Evolutionary conservation across 2,888 invertebrate species (phyloP).

Genomic region (Papilio gigon): DNA sequence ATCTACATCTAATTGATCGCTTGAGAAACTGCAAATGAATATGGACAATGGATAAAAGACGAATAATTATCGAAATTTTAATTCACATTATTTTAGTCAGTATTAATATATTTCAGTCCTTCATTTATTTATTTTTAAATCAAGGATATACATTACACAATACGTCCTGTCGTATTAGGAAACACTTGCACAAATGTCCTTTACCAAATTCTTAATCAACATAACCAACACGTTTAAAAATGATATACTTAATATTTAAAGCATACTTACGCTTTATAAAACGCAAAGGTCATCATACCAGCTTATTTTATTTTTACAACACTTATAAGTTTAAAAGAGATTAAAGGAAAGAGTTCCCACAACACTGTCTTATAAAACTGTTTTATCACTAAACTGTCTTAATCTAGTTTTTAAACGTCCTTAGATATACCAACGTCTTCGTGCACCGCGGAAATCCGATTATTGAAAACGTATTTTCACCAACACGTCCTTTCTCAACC

Average conservation of each 20-base stretch:
- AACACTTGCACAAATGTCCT: background rate
- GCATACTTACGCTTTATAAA: constrained; percentile 33
- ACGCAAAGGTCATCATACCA: background rate
- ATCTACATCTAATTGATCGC: background rate
- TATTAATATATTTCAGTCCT: background rate
- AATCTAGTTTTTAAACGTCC: background rate
- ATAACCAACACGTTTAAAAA: too few relatives aligned
- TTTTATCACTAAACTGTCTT: background rate
- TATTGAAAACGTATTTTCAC: constrained; percentile 1
- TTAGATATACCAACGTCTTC: constrained; percentile 9
- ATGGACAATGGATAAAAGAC: background rate
- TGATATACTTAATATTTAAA: background rate
- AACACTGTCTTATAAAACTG: background rate
- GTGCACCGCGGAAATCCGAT: constrained; percentile 31
- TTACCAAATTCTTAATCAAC: background rate
- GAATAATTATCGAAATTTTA: background rate
- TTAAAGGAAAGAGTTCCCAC: background rate
- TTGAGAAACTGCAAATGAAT: background rate
- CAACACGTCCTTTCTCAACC: constrained; percentile 50
- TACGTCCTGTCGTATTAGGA: background rate
- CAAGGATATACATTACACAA: background rate
- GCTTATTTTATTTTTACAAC: constrained; percentile 21
- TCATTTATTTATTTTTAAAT: too few relatives aligned
- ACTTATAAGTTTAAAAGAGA: background rate
- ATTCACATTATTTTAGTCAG: background rate